Base-by-base conservation (phyloP, 2,797 vertebrate genomes). In the Enteromius anoplus region DNA sequence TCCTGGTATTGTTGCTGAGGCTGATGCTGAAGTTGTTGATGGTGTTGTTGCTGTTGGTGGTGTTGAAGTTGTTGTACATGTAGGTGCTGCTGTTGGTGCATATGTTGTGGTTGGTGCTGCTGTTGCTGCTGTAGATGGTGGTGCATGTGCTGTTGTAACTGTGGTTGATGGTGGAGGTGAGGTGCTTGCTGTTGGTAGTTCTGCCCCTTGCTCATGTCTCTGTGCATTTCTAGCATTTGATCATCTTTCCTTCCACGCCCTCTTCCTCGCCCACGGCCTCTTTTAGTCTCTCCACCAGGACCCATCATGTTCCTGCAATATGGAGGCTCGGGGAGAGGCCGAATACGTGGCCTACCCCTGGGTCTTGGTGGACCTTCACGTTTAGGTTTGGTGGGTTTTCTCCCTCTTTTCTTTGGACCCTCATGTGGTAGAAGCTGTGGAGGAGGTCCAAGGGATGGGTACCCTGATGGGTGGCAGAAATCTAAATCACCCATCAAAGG, bases 361-460 rank as follows among this genome's bases (percentile, higher is more conserved):
- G 97, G 97, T 0, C 97, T 91, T 5, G 97, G 97, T 0, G 97
- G 97, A 0, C 97, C 97, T 11, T 97, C 97, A 0, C 96, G 92
- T 89, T 98, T 98, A 72, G 97, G 96, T 90, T 97, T 97, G 34
- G 96, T 96, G 42, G 97, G 96, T 69, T 97, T 97, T 60, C 97
- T 93, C n/a, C 97, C 96, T 5, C 97, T 92, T 82, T 96, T 97
- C 72, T 97, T 97, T 80, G 96, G 96, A 0, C 94, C 96, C 0
- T 96, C 92, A 0, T 93, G 91, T 0, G 93, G 92, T 84, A 91
- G 83, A 5, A 90, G 86, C 76, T 93, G 93, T 55, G 93, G 91
- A 80, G 91, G 90, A 40, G 93, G 91, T 72, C 91, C 93, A 40
- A 94, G 89, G 21, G 92, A 87, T 15, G 91, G 87, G 86, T 92